Evolutionary conservation across 2,113 vertebrate genomes (phyloP).

Genomic region (Labeo rohita): DNA sequence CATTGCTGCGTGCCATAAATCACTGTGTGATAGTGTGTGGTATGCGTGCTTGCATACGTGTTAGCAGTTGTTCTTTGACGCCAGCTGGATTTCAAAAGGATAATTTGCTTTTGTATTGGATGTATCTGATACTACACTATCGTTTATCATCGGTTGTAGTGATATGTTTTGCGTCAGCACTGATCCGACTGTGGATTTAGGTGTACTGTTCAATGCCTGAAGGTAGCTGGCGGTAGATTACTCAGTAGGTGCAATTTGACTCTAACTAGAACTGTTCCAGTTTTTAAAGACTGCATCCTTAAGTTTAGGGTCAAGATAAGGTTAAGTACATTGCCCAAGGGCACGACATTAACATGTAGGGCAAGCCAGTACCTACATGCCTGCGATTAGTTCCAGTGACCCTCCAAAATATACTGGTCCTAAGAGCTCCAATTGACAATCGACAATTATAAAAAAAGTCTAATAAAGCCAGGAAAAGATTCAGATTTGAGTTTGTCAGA

Average conservation of each 20-base stretch:
- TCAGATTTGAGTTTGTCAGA: no score
- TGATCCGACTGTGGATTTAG: slow-evolving; percentile 61
- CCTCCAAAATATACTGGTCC: neutral
- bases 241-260: slow-evolving; percentile 24
- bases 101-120: slow-evolving; percentile 39
- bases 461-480: no score
- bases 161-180: slow-evolving; percentile 56
- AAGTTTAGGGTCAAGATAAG: slow-evolving; percentile 14
- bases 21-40: slow-evolving; percentile 11
- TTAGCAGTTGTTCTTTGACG: slow-evolving; percentile 46
- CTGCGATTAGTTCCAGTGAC: neutral
- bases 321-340: slow-evolving; percentile 20
- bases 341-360: neutral
- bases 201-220: slow-evolving; percentile 18
- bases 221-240: slow-evolving; percentile 19
- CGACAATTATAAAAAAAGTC: no score
- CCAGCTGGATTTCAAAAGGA: slow-evolving; percentile 57
- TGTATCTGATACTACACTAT: slow-evolving; percentile 4
- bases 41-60: slow-evolving; percentile 45
- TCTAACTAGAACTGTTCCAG: neutral
- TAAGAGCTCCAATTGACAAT: neutral
- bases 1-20: slow-evolving; percentile 37
- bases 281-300: neutral
- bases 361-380: neutral
- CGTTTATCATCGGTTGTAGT: slow-evolving; percentile 52